phyloP scores from a whole-genome alignment of 2,888 invertebrate species.

The Torymus texanus region DNA sequence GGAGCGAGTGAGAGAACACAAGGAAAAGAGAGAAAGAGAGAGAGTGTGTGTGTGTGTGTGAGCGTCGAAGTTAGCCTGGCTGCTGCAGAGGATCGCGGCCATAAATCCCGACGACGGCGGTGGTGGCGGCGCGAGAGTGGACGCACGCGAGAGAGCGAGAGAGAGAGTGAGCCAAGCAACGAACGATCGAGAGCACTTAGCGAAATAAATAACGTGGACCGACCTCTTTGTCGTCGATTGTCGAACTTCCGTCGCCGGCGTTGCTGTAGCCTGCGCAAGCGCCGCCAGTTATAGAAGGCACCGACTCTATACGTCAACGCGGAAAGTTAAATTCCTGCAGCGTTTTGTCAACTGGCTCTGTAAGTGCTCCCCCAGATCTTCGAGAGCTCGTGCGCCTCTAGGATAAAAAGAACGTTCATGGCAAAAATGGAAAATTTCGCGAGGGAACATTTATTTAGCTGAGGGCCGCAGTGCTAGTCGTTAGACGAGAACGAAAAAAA shows the following conservation, averaged over 20 bases:
- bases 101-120: slow-evolving; percentile 59
- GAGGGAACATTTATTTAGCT: slow-evolving; percentile 32
- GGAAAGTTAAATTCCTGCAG: slow-evolving; percentile 53
- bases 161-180: slow-evolving; percentile 65
- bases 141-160: slow-evolving; percentile 52
- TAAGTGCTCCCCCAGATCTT: slow-evolving; percentile 43
- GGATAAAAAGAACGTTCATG: not conserved
- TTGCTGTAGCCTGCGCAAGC: not conserved
- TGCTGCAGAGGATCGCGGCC: slow-evolving; percentile 34
- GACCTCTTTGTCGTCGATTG: slow-evolving; percentile 72
- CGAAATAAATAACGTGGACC: slow-evolving; percentile 71
- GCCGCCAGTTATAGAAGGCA: slow-evolving; percentile 54
- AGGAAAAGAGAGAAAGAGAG: not conserved
- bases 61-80: slow-evolving; percentile 20
- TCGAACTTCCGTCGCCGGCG: slow-evolving; percentile 65
- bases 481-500: no score
- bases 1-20: not conserved
- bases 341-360: slow-evolving; percentile 50
- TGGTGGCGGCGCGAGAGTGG: not conserved
- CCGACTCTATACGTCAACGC: slow-evolving; percentile 35
- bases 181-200: slow-evolving; percentile 71
- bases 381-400: not conserved
- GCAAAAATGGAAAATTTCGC: not conserved
- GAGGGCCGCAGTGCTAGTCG: not conserved
- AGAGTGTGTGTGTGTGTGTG: not conserved